Conservation (phyloP, 2,888 invertebrate species). For the Morinoia aosen region DNA sequence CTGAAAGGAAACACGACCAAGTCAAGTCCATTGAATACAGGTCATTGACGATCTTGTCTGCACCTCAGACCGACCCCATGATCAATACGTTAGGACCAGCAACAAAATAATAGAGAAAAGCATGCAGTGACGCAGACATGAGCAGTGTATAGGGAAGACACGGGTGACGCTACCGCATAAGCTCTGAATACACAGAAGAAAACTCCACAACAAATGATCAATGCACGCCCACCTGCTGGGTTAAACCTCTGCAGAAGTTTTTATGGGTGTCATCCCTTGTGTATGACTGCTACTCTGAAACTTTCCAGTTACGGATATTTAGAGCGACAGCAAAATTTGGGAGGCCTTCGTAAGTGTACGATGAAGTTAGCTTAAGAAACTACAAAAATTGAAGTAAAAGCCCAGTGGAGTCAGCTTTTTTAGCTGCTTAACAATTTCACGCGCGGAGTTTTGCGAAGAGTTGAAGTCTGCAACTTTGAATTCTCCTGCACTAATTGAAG, state of each 20-base stretch:
- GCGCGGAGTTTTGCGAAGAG: not conserved
- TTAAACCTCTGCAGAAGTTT: not conserved
- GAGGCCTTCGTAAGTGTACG: not conserved
- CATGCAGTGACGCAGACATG: not conserved
- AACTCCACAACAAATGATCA: not conserved
- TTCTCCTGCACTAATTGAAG: not conserved
- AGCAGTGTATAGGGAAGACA: not conserved
- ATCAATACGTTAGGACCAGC: not conserved
- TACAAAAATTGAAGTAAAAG: not conserved
- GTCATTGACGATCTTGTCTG: conserved; percentile 1
- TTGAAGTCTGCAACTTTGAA: not conserved
- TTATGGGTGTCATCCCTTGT: not conserved
- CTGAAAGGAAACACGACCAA: not conserved
- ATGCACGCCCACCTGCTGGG: not conserved
- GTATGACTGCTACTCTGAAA: not conserved
- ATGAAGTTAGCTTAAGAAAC: not conserved
- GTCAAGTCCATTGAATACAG: not conserved
- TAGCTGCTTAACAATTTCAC: not conserved
- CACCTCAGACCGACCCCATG: not conserved
- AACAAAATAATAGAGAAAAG: not conserved
- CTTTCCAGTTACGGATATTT: not conserved
- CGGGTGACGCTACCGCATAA: not conserved
- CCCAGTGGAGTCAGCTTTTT: too few relatives aligned
- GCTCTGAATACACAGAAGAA: not conserved
- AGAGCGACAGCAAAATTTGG: not conserved